phyloP scores from a whole-genome alignment of 2,113 vertebrate genomes.

The Phaetusa simplex region DNA sequence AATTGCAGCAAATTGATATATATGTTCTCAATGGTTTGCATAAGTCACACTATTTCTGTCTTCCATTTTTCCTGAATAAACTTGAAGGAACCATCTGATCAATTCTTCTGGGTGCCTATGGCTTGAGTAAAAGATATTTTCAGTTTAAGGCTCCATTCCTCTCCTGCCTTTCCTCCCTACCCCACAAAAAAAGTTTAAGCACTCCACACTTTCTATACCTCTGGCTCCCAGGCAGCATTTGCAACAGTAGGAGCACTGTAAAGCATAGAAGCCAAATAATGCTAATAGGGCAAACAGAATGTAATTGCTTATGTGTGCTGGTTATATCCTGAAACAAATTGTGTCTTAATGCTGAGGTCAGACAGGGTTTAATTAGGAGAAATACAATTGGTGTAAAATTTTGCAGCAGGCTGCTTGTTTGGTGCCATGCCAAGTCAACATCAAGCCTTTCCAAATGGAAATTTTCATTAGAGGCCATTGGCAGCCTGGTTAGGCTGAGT shows the following conservation, averaged over 20 bases:
- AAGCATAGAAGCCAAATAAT: slow-evolving; percentile 81
- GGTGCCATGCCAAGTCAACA: slow-evolving; percentile 85
- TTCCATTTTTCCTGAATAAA: slow-evolving; percentile 33
- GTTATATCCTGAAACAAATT: slow-evolving; percentile 93
- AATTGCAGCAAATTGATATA: neutral
- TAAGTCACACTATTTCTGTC: neutral
- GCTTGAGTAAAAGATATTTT: slow-evolving; percentile 62
- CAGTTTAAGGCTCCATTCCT: neutral
- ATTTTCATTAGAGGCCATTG: slow-evolving; percentile 82
- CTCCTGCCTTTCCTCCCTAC: neutral
- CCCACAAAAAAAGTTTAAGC: neutral
- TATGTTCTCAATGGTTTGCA: neutral
- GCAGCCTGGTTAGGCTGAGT: slow-evolving; percentile 77
- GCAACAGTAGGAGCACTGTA: slow-evolving; percentile 50
- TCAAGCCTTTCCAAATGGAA: slow-evolving; percentile 82
- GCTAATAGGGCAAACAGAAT: slow-evolving; percentile 88
- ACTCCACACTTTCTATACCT: slow-evolving; percentile 51
- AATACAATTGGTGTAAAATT: slow-evolving; percentile 94
- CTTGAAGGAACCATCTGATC: neutral
- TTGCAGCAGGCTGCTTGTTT: slow-evolving; percentile 82
- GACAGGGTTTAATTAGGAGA: slow-evolving; percentile 96
- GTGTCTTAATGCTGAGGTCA: slow-evolving; percentile 96
- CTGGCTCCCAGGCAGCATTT: slow-evolving; percentile 42
- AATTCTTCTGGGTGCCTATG: slow-evolving; percentile 29
- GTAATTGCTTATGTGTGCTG: slow-evolving; percentile 91